These are phyloP conservation scores for Microchrysa polita DNA, from an alignment of 2,888 invertebrate genomes.

Conservation along the genomic window DNA sequence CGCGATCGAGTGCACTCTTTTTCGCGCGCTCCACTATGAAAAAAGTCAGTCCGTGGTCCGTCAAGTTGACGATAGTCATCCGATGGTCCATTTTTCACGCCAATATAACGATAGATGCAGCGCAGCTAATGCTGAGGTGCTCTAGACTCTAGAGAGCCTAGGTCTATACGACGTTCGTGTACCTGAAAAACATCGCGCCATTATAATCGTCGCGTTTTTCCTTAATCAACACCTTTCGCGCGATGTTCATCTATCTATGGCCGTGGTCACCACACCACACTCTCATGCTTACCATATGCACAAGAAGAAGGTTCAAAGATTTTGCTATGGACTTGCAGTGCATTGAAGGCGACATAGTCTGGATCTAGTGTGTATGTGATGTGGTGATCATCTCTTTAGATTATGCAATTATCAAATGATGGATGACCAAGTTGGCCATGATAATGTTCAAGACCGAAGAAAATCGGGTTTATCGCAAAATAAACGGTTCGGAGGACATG, in stretches of 20 bases:
- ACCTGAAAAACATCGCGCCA: slow-evolving; percentile 29
- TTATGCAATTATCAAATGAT: slow-evolving; percentile 46
- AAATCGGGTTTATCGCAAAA: slow-evolving; percentile 21
- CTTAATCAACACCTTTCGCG: slow-evolving; percentile 43
- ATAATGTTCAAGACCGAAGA: slow-evolving; percentile 28
- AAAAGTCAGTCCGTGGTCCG: slow-evolving; percentile 26
- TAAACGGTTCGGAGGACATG: not conserved
- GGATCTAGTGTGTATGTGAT: not conserved
- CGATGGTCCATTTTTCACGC: not conserved
- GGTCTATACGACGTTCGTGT: no score
- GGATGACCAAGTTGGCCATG: slow-evolving; percentile 39
- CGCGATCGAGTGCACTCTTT: not conserved
- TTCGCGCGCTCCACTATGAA: no score
- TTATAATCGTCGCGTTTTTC: slow-evolving; percentile 37
- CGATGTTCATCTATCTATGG: slow-evolving; percentile 30
- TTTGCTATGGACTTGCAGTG: not conserved
- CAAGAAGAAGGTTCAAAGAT: slow-evolving; percentile 25
- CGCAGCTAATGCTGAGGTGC: no score
- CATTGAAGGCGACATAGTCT: slow-evolving; percentile 22
- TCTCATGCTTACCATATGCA: slow-evolving; percentile 4
- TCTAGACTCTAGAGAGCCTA: no score
- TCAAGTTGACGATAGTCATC: not conserved
- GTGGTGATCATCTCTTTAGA: slow-evolving; percentile 38
- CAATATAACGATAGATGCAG: no score
- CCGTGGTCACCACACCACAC: not conserved